Evolutionary conservation across 2,888 invertebrate species (phyloP).

Genomic region (Tetranychus truncatus): DNA sequence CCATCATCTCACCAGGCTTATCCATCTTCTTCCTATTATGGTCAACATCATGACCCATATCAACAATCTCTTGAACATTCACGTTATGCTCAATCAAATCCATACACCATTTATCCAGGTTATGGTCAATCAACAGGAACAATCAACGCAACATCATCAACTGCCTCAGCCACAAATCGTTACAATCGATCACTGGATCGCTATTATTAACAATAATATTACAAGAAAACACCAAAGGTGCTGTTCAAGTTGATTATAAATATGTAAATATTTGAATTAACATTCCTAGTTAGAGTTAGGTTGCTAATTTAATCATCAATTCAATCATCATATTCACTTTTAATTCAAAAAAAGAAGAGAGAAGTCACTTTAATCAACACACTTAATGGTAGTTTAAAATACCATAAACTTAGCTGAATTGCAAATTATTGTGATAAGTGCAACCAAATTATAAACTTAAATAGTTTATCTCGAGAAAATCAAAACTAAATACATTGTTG

Average conservation of each 20-base stretch:
- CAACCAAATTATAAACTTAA: too few species aligned
- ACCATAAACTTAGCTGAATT: not conserved
- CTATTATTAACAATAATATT: not conserved
- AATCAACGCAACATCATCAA: not conserved
- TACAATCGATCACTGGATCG: not conserved
- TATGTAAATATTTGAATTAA: not conserved
- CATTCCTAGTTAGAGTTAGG: not conserved
- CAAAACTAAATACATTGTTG: not conserved
- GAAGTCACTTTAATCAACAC: not conserved
- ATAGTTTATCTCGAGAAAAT: too few species aligned
- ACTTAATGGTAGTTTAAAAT: not conserved
- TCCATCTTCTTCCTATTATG: not conserved
- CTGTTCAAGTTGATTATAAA: not conserved
- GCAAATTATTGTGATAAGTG: not conserved
- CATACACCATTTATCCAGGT: not conserved
- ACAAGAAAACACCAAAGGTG: not conserved
- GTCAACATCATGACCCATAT: not conserved
- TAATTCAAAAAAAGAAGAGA: not conserved
- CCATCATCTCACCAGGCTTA: not conserved
- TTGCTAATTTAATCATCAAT: not conserved
- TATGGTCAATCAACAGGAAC: not conserved
- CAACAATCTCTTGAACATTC: not conserved
- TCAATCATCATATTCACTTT: not conserved
- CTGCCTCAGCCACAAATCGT: not conserved
- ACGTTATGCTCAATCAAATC: slow-evolving; percentile 1